These are phyloP conservation scores for Caenorhabditis sinica DNA, from an alignment of 2,888 invertebrate genomes.

Conservation along the genomic window DNA sequence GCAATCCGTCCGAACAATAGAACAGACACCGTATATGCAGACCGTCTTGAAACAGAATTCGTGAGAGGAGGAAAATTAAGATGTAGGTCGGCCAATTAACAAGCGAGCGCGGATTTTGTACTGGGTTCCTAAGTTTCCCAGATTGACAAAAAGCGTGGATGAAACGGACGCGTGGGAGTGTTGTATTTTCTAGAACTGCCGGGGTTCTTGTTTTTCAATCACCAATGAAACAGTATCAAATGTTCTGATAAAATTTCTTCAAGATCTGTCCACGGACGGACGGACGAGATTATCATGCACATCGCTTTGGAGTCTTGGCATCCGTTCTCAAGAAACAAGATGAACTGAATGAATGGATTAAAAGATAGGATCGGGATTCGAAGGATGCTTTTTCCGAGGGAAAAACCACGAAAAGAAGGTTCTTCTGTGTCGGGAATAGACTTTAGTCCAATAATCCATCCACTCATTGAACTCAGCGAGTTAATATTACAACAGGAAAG, in stretches of 20 bases:
- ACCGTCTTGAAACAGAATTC: conserved; percentile 47
- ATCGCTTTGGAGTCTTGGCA: too few species aligned
- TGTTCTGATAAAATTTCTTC: neutral
- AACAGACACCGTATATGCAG: conserved; percentile 42
- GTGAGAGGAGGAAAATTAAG: conserved; percentile 34
- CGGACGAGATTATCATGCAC: too few species aligned
- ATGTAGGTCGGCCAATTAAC: conserved; percentile 62
- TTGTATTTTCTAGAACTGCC: neutral
- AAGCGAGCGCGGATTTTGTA: conserved; percentile 32
- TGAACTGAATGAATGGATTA: too few species aligned
- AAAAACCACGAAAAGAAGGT: too few species aligned
- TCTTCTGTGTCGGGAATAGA: too few species aligned
- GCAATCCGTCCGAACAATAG: conserved; percentile 47
- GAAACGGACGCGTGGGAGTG: conserved; percentile 32
- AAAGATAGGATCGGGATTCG: too few species aligned
- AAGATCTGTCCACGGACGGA: too few species aligned
- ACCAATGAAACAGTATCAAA: neutral
- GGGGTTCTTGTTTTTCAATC: neutral
- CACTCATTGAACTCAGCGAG: too few species aligned
- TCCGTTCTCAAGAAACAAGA: too few species aligned
- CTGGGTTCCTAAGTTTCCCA: conserved; percentile 20
- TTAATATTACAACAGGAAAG: too few species aligned
- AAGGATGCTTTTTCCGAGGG: too few species aligned
- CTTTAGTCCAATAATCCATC: too few species aligned
- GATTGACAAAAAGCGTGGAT: conserved; percentile 33